Conservation (phyloP, 1,140 invertebrate genomes). For the Drosophila rufa region DNA sequence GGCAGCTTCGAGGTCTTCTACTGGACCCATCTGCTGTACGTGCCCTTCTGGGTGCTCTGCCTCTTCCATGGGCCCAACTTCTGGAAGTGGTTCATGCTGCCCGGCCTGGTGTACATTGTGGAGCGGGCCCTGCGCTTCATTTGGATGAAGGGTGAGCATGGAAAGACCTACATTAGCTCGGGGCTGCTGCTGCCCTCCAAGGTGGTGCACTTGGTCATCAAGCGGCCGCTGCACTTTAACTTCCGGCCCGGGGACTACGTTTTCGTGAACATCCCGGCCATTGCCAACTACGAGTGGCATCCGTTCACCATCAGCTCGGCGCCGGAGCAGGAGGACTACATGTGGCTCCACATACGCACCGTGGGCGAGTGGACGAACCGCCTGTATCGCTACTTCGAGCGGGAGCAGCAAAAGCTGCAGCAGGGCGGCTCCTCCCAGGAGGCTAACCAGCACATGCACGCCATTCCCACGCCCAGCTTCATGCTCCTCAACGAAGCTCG, state of each 20-base stretch:
- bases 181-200: constrained; percentile 93
- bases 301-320: constrained; percentile 98
- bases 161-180: constrained; percentile 94
- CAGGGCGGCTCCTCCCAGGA: constrained; percentile 87
- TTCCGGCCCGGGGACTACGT: constrained; percentile 98
- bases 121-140: constrained; percentile 88
- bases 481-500: constrained; percentile 65
- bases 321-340: constrained; percentile 96
- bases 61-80: constrained; percentile 96
- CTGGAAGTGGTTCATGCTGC: constrained; percentile 97
- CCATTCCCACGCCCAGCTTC: constrained; percentile 72
- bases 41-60: constrained; percentile 94
- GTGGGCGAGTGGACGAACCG: constrained; percentile 98
- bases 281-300: constrained; percentile 98
- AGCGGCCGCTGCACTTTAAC: constrained; percentile 93
- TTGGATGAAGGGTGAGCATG: constrained; percentile 89
- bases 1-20: constrained; percentile 99
- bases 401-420: constrained; percentile 91
- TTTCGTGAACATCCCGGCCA: constrained; percentile 96
- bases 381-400: constrained; percentile 95
- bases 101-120: constrained; percentile 92
- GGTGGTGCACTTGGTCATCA: constrained; percentile 95
- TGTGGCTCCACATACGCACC: constrained; percentile 97
- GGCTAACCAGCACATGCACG: constrained; percentile 82
- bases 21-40: constrained; percentile 96